Base-by-base conservation (phyloP, 1,140 invertebrate species). In the Archivesica marissinica region DNA sequence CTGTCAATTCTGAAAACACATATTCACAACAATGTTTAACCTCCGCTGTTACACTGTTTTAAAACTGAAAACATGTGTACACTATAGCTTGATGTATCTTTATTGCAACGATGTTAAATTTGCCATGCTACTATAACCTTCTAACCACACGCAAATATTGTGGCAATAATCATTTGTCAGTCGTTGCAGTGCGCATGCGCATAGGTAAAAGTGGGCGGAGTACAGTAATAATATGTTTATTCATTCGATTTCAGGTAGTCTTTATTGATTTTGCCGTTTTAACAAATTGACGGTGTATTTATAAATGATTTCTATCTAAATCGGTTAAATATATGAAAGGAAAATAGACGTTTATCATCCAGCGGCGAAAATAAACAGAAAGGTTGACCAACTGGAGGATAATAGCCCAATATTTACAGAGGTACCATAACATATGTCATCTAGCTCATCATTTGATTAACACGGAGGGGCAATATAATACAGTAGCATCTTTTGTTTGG, bases 251-350 rank as follows among this genome's bases (percentile, higher is more conserved):
- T 81, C 50, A 52, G 61, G 61, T 52, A 41, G n/a, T 52, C n/a
- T 68, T 81, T 81, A 81, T 81, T 47, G 78, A 81, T 81, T 81
- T 81, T 33, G 0, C 13, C n/a, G 17, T 39, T 68, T n/a, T 81
- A 17, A 70, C 56, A 54, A 81, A 81, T n/a, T 81, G 78, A 81
- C 59, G 56, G 78, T 20, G 77, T 61, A 41, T 79, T 79, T 79
- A 70, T 39, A 17, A 41, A 68, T 70, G 59, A 64, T 64, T 78
- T 78, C 11, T n/a, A 20, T 54, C 2, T 52, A 68, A 68, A 64
- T 68, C n/a, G 52, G 41, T 38, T 64, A 28, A 30, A 6, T 68
- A 15, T 64, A 35, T 59, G 25, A 35, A 35, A 35, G 59, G 33
- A 11, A 0, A 64, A 64, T 15, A 35, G 25, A 13, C 33, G 15